Conservation (phyloP, 2,797 vertebrate genomes). For the Lacerta viridis region DNA sequence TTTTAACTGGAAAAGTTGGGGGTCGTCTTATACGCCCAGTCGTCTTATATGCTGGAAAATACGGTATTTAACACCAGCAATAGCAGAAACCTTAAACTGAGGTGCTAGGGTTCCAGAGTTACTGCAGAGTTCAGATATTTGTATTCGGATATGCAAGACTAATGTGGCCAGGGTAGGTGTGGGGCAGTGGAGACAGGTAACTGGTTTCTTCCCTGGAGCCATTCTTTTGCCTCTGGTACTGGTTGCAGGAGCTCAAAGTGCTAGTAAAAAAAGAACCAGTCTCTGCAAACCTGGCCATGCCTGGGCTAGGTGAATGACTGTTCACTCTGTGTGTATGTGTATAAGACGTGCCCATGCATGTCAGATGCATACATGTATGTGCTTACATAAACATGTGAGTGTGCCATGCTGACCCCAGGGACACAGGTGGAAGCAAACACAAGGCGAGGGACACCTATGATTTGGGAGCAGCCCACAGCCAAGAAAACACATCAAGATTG, state of each 20-base stretch:
- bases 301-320: background rate
- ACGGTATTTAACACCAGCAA: background rate
- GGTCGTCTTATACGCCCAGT: too few species aligned
- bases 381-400: background rate
- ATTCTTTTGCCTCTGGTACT: background rate
- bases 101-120: background rate
- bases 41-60: too few species aligned
- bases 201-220: background rate
- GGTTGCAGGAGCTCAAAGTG: background rate
- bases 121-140: background rate
- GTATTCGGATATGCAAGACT: background rate
- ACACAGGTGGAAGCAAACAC: background rate
- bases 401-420: background rate
- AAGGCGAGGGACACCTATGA: background rate
- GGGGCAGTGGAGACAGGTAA: background rate
- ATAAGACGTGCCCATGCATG: background rate
- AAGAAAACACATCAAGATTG: slow-evolving; percentile 69
- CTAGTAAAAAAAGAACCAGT: background rate
- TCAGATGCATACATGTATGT: background rate
- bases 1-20: too few species aligned
- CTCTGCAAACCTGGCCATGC: background rate
- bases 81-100: background rate
- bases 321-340: background rate
- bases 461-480: slow-evolving; percentile 21
- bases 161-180: background rate